phyloP scores from a whole-genome alignment of 2,888 invertebrate genomes.

The Drosophila yooni region DNA sequence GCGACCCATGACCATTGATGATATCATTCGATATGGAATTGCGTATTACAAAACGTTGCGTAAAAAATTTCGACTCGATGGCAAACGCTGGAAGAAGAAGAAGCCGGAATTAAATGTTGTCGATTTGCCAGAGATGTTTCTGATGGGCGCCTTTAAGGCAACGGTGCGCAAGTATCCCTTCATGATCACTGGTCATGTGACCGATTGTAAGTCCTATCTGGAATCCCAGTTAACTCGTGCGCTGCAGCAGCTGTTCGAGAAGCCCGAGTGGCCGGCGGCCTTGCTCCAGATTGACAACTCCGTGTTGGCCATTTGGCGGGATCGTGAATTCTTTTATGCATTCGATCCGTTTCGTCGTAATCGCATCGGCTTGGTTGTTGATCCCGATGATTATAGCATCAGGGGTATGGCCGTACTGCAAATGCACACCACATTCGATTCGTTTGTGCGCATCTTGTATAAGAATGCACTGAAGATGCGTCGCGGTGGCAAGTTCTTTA shows the following conservation, averaged over 20 bases:
- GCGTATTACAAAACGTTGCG: conserved; percentile 74
- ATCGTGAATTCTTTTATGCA: conserved; percentile 88
- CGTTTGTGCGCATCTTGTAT: conserved; percentile 86
- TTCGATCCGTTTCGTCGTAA: conserved; percentile 89
- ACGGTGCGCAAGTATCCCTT: conserved; percentile 79
- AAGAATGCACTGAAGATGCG: conserved; percentile 85
- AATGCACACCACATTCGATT: conserved; percentile 87
- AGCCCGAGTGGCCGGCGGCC: conserved; percentile 70
- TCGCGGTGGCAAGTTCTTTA: conserved; percentile 83
- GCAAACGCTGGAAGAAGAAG: conserved; percentile 74
- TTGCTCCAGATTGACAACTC: conserved; percentile 87
- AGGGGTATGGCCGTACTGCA: conserved; percentile 87
- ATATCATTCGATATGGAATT: conserved; percentile 77
- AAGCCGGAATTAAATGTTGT: conserved; percentile 74
- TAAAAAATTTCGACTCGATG: conserved; percentile 71
- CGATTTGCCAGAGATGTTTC: conserved; percentile 84
- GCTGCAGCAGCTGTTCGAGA: conserved; percentile 72
- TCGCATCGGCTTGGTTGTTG: conserved; percentile 86
- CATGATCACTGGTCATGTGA: conserved; percentile 77
- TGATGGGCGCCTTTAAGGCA: conserved; percentile 83
- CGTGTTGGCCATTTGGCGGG: conserved; percentile 88
- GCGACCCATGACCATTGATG: conserved; percentile 87
- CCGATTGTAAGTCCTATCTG: conserved; percentile 71
- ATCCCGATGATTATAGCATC: conserved; percentile 84
- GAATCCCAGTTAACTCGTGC: conserved; percentile 78